These are phyloP conservation scores for Athene noctua DNA, from an alignment of 2,113 vertebrate species.

Conservation along the genomic window DNA sequence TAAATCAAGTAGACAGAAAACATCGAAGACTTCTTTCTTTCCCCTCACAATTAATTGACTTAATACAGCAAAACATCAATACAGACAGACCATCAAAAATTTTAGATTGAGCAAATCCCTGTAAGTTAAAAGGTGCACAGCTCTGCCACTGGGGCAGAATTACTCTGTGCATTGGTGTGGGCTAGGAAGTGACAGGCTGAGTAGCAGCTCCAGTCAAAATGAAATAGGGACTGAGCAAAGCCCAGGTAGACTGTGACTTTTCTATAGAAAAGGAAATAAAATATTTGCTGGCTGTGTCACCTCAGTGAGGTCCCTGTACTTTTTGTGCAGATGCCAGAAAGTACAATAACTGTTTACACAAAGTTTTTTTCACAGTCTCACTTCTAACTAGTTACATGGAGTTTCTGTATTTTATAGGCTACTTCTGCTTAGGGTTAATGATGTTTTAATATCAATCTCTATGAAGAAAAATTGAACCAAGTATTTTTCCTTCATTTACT, in stretches of 20 bases:
- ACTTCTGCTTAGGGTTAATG: not conserved
- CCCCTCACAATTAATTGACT: not conserved
- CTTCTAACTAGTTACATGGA: not conserved
- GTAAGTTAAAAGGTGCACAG: not conserved
- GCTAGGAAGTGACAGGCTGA: not conserved
- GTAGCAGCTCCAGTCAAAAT: not conserved
- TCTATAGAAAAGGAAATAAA: not conserved
- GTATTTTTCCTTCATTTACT: not conserved
- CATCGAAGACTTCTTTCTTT: not conserved
- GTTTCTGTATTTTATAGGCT: not conserved
- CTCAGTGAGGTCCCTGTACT: not conserved
- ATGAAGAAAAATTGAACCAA: not conserved
- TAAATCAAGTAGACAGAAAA: not conserved
- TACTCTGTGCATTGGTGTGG: not conserved
- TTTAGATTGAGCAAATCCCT: not conserved
- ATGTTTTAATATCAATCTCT: not conserved
- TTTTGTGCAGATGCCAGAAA: not conserved
- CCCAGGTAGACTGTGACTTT: not conserved
- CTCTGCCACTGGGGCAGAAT: not conserved
- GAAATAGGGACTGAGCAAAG: not conserved
- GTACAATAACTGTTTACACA: not conserved
- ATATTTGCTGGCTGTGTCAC: not conserved
- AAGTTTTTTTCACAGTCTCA: not conserved
- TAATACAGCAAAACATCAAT: not conserved
- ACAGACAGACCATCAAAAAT: rapidly evolving